Evolutionary conservation across 1,140 invertebrate genomes (phyloP).

Genomic region (Caenorhabditis tropicalis): DNA sequence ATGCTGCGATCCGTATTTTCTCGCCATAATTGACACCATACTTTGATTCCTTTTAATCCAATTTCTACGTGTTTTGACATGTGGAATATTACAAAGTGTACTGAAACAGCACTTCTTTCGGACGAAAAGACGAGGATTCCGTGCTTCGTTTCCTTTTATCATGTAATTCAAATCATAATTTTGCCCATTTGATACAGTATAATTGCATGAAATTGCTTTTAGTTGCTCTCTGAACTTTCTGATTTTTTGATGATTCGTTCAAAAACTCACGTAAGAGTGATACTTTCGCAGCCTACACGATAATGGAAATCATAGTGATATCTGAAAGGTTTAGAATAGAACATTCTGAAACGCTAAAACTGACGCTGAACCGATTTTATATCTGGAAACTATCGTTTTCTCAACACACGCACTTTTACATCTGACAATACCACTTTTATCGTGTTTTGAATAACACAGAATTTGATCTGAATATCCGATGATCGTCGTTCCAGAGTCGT

Average conservation of each 20-base stretch:
- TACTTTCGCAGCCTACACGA: slow-evolving; percentile 19
- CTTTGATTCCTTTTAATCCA: not conserved
- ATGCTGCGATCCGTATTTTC: not conserved
- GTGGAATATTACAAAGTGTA: not conserved
- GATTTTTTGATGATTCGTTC: too few relatives aligned
- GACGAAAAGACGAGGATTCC: slow-evolving; percentile 3
- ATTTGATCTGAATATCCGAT: not conserved
- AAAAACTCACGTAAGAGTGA: not conserved
- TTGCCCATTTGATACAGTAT: not conserved
- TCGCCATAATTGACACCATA: not conserved
- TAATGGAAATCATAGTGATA: not conserved
- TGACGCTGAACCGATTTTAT: not conserved
- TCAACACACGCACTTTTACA: not conserved
- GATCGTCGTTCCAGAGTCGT: not conserved
- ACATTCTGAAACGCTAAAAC: not conserved
- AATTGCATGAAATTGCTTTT: not conserved
- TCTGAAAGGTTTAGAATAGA: not conserved
- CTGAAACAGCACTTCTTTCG: not conserved
- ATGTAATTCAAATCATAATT: not conserved
- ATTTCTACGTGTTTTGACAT: not conserved
- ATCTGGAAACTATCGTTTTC: not conserved
- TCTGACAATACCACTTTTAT: not conserved
- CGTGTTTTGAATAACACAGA: not conserved
- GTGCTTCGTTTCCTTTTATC: not conserved
- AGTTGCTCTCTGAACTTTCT: not conserved